Percentiles rank a stretch among this genome's conserved stretches.
Evolutionary conservation across 1,140 invertebrate species (phyloP).

Genomic region (Diploscapter pachys): DNA sequence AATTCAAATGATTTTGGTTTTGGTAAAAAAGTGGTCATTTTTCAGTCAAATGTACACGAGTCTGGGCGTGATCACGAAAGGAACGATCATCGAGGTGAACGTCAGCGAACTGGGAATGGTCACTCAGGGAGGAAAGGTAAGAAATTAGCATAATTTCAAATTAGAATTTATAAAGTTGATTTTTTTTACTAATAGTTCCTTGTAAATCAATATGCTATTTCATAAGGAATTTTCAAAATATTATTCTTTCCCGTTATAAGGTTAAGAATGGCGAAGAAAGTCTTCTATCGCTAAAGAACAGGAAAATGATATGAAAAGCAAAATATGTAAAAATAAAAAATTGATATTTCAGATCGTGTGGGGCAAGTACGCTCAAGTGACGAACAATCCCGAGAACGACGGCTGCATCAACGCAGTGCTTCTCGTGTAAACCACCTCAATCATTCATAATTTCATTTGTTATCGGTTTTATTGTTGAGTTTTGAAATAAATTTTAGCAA

Average conservation of each 20-base stretch:
- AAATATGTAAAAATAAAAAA: too few species aligned
- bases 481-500: too few species aligned
- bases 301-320: too few species aligned
- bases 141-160: neutral
- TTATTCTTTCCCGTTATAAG: too few species aligned
- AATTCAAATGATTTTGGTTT: slow-evolving; percentile 88
- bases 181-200: too few species aligned
- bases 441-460: too few species aligned
- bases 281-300: too few species aligned
- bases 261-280: too few species aligned
- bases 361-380: slow-evolving; percentile 99
- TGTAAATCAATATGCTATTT: too few species aligned
- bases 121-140: slow-evolving; percentile 87
- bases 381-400: slow-evolving; percentile 99
- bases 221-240: too few species aligned
- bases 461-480: too few species aligned
- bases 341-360: slow-evolving; percentile 74
- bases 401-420: slow-evolving; percentile 98
- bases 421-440: slow-evolving; percentile 69
- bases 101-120: slow-evolving; percentile 97
- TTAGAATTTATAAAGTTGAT: too few species aligned
- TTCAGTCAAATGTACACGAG: slow-evolving; percentile 71
- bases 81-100: slow-evolving; percentile 94
- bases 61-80: slow-evolving; percentile 91
- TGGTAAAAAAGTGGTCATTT: neutral